Evolutionary conservation across 2,113 vertebrate species (phyloP).

Genomic region (Nerophis ophidion): DNA sequence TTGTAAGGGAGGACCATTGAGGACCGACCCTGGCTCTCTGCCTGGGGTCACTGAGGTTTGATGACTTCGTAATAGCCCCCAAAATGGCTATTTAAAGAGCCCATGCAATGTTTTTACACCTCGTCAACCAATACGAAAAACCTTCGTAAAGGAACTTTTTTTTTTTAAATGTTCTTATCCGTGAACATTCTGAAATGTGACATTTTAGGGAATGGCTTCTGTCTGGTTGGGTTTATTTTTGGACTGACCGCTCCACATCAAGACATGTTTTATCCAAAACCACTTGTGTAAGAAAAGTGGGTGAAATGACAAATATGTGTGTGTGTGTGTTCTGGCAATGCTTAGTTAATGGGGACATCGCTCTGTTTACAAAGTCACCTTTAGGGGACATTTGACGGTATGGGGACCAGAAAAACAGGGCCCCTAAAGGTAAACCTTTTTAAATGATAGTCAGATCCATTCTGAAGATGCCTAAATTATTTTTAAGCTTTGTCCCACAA

Average conservation of each 20-base stretch:
- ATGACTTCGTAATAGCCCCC: constrained; percentile 51
- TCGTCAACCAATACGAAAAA: constrained; percentile 8
- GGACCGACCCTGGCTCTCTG: constrained; percentile 34
- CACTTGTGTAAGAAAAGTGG: constrained; percentile 48
- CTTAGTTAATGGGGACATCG: no score
- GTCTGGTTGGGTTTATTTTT: constrained; percentile 13
- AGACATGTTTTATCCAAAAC: constrained; percentile 52
- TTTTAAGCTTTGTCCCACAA: no score
- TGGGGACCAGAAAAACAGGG: no score
- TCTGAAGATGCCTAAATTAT: no score
- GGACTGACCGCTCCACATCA: constrained; percentile 22
- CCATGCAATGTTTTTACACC: constrained; percentile 20
- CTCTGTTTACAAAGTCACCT: no score
- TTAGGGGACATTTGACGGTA: no score
- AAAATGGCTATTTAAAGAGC: constrained; percentile 54
- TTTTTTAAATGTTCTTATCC: not conserved
- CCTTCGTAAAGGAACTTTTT: no score
- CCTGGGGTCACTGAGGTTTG: constrained; percentile 53
- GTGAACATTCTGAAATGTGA: constrained; percentile 13
- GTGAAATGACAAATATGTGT: constrained; percentile 25
- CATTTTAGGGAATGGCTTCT: not conserved
- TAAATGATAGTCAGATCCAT: no score
- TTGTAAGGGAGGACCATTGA: constrained; percentile 48
- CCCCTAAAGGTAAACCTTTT: no score
- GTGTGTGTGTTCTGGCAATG: no score